Evolutionary conservation across 2,797 vertebrate genomes (phyloP).

Genomic region (Malurus leucopterus): DNA sequence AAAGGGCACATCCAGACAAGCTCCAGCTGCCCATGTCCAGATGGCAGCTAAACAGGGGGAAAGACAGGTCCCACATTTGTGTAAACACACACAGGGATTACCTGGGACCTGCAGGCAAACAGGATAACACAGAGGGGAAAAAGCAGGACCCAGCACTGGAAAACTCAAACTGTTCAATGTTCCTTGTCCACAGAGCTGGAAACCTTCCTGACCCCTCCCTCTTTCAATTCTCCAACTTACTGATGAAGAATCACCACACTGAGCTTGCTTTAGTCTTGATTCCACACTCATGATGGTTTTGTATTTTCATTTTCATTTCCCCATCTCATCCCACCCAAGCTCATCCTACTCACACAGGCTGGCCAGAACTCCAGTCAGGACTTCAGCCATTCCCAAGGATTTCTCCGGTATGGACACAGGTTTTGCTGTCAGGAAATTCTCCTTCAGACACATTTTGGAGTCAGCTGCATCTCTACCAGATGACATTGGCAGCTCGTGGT

Average conservation of each 20-base stretch:
- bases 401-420: fast-evolving
- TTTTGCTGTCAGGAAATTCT: not conserved
- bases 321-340: not conserved
- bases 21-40: conserved; percentile 33
- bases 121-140: fast-evolving
- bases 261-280: not conserved
- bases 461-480: not conserved
- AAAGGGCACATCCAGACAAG: not conserved
- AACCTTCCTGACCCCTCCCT: not conserved
- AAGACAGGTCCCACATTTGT: not conserved
- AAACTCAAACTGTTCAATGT: not conserved
- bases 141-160: not conserved
- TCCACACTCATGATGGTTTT: fast-evolving
- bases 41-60: not conserved
- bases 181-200: not conserved
- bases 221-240: not conserved
- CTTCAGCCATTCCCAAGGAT: not conserved
- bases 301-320: not conserved
- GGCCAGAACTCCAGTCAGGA: not conserved
- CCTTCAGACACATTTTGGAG: not conserved
- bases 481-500: not conserved
- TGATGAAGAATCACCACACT: not conserved
- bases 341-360: no score
- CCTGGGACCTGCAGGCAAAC: not conserved
- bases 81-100: not conserved